Evolutionary conservation across 2,888 invertebrate species (phyloP), one percentile per base, ranked within the genome.

Genomic region (Ophioninae sp.): DNA sequence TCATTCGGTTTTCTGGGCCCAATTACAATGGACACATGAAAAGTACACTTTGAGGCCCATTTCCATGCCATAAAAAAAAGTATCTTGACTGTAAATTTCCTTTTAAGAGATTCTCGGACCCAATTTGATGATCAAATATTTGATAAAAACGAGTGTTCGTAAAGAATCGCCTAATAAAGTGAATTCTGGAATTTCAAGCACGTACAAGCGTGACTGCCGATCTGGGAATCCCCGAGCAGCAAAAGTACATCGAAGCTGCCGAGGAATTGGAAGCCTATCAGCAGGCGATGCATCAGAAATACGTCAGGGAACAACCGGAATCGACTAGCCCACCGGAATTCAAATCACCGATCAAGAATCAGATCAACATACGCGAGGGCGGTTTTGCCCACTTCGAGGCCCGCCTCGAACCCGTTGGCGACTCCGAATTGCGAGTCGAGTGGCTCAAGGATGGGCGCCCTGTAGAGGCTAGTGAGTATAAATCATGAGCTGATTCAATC

Each of bases 361-460:
- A 98, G 94, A 93, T 96, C 75, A 96, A 96, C 91, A 95, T 98
- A 90, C 96, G 96, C 90, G 98, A 99, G 94, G 97, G 98, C 87
- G 98, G 98, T 87, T 98, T 97, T 90, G 98, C 98, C 87, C 98
- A 99, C 92, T 98, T 99, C 91, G 99, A 99, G 94, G 98, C 98
- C 87, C 96, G 98, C 86, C 95, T 99, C 70, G 98, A 98, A 93
- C 99, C 99, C 79, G 95, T 98, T 85, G 98, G 98, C 70, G 99
- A 99, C 93, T 95, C 98, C 6, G 96, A 97, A 70, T 94, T 99
- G 90, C 96, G 95, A 92, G 98, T 98, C 61, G 98, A 98, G 93
- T 99, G 98, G 98, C 95, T 97, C 81, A 97, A 98, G 92, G 98
- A 98, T 93, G 98, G 98, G 81, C 96, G 96, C 86, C 96, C 97